phyloP scores from a whole-genome alignment of 2,113 vertebrate species.

The Ceyx melanurus region DNA sequence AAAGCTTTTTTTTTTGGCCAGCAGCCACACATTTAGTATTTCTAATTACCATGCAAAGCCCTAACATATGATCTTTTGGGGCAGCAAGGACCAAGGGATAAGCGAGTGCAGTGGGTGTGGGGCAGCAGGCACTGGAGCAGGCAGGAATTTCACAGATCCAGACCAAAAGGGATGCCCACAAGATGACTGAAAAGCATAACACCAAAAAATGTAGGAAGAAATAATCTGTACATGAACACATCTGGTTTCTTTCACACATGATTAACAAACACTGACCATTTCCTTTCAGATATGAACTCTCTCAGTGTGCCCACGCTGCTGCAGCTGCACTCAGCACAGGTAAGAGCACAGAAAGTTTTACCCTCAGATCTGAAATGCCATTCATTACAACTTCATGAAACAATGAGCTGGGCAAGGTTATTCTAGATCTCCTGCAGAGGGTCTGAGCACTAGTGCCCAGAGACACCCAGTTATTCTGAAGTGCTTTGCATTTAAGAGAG shows the following conservation, averaged over 20 bases:
- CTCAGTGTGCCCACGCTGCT: not conserved
- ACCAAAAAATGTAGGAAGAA: not conserved
- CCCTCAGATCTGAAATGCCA: not conserved
- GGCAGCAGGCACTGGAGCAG: not conserved
- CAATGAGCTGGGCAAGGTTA: not conserved
- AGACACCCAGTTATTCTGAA: not conserved
- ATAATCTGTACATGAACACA: not conserved
- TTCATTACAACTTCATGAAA: not conserved
- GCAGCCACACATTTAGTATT: not conserved
- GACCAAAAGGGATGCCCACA: accelerated
- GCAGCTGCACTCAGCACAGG: not conserved
- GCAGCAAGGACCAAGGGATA: not conserved
- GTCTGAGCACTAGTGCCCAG: accelerated
- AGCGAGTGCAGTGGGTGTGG: not conserved
- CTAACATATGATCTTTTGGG: not conserved
- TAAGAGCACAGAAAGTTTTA: not conserved
- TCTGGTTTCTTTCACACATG: not conserved
- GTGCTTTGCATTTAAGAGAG: not conserved
- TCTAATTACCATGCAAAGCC: not conserved
- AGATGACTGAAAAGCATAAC: not conserved
- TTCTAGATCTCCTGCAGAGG: not conserved
- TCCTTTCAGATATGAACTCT: not conserved
- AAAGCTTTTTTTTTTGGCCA: not conserved
- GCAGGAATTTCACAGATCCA: not conserved
- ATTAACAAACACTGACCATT: not conserved